phyloP scores from a whole-genome alignment of 1,140 invertebrate species.

The Neelides sp. region DNA sequence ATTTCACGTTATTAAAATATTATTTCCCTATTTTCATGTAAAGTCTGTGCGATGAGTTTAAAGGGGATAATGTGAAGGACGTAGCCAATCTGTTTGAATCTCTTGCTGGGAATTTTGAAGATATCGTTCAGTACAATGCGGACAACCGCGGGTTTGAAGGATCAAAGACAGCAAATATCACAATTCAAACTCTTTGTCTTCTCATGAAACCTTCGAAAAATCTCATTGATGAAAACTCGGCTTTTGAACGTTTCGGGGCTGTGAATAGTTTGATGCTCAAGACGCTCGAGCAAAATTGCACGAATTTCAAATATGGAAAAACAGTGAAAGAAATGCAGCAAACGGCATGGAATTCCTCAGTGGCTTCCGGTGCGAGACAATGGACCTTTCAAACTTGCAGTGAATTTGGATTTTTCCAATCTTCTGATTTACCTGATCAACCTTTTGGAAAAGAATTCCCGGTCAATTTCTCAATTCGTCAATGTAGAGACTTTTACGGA shows the following conservation, averaged over 20 bases:
- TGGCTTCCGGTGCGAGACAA: slow-evolving; percentile 31
- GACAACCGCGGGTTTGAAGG: slow-evolving; percentile 65
- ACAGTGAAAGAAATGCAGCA: slow-evolving; percentile 60
- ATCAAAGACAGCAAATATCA: slow-evolving; percentile 50
- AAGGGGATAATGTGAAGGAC: slow-evolving; percentile 51
- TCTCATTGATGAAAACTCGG: slow-evolving; percentile 36
- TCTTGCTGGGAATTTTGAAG: slow-evolving; percentile 70
- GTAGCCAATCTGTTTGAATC: slow-evolving; percentile 65
- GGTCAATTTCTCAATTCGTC: slow-evolving; percentile 39
- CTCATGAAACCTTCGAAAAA: slow-evolving; percentile 53
- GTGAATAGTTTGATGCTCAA: slow-evolving; percentile 60
- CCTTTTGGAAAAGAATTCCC: slow-evolving; percentile 43
- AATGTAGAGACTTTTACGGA: slow-evolving; percentile 44
- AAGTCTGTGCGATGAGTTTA: slow-evolving; percentile 64
- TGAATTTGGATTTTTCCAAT: slow-evolving; percentile 48
- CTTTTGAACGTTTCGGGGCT: slow-evolving; percentile 54
- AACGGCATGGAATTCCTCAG: slow-evolving; percentile 50
- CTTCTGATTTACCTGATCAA: slow-evolving; percentile 39
- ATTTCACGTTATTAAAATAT: slow-evolving; percentile 3
- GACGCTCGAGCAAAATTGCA: slow-evolving; percentile 55
- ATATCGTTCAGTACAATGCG: slow-evolving; percentile 86
- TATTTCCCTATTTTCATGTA: slow-evolving; percentile 28
- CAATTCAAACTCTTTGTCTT: slow-evolving; percentile 63
- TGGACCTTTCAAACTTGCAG: slow-evolving; percentile 47
- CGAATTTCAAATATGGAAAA: slow-evolving; percentile 69